phyloP scores from a whole-genome alignment of 2,888 invertebrate genomes.

The Rotaria sp. region DNA sequence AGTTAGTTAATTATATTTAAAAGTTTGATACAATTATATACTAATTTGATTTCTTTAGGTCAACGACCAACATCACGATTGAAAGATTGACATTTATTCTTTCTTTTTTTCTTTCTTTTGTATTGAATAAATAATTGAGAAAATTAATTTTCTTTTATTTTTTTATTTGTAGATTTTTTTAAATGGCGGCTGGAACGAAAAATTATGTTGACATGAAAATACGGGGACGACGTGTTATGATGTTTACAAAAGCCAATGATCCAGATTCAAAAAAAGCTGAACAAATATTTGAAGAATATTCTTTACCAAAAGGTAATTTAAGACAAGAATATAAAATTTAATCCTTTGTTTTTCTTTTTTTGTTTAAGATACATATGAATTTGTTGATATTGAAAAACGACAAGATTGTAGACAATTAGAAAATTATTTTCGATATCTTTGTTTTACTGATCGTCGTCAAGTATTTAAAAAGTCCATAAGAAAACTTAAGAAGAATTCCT shows the following conservation, averaged over 20 bases:
- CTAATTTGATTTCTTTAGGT: background rate
- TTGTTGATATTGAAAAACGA: conserved; percentile 50
- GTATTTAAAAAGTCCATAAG: conserved; percentile 43
- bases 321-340: background rate
- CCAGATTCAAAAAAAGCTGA: conserved; percentile 46
- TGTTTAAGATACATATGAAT: conserved; percentile 45
- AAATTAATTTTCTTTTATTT: no score
- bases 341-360: conserved; percentile 46
- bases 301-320: background rate
- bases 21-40: background rate
- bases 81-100: background rate
- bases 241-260: conserved; percentile 49
- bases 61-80: conserved; percentile 31
- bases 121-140: no score
- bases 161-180: background rate
- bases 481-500: background rate
- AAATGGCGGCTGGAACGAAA: conserved; percentile 46
- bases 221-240: conserved; percentile 47
- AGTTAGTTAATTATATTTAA: background rate
- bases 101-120: background rate
- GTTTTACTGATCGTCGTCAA: conserved; percentile 48
- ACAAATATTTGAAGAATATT: conserved; percentile 32
- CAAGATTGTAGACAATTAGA: conserved; percentile 52
- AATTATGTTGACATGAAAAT: conserved; percentile 51
- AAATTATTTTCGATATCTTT: conserved; percentile 51